Evolutionary conservation across 2,888 invertebrate species (phyloP), one percentile per base, ranked within the genome.

Genomic region (Drosophila antonietae): DNA sequence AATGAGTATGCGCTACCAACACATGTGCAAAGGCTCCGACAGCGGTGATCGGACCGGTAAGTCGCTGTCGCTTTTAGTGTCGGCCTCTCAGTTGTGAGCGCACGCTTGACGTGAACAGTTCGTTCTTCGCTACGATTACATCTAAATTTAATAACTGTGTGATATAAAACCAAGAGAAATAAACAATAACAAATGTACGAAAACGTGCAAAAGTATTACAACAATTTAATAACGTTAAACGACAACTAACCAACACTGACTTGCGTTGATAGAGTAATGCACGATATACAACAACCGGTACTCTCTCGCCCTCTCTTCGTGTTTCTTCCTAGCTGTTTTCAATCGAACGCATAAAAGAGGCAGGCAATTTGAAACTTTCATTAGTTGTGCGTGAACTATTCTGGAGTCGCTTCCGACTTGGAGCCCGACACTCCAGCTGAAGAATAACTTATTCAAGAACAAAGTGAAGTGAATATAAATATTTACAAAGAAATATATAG

Each of bases 311-410:
- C 52, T 57, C 35, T 57, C 37, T 37, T 41, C 28, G 28, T 12
- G 3, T 44, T 41, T 5, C 52, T 39, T 23, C 15, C 31, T 35
- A 37, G 31, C 28, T 44, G 18, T 47, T 43, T 47, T 51, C 35
- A 37, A 55, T n/a, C 18, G 60, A 15, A 28, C 28, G 35, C 55
- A 81, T 86, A 81, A 85, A 85, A 85, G 66, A 47, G 56, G 58
- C 28, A 46, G 33, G 55, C 66, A 12, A 31, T 77, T 72, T n/a
- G 12, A 68, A 72, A 81, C 57, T 72, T 78, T 74, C 81, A 64
- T 83, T 67, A 85, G 72, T 88, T 81, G 78, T 73, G 72, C 70
- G 71, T 80, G 75, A 75, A 59, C 61, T 69, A 61, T 57, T 67
- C 46, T 64, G 64, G 53, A 68, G 59, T 73, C 51, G 52, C 41